Conservation (phyloP, 2,113 vertebrate genomes). For the Aix galericulata region DNA sequence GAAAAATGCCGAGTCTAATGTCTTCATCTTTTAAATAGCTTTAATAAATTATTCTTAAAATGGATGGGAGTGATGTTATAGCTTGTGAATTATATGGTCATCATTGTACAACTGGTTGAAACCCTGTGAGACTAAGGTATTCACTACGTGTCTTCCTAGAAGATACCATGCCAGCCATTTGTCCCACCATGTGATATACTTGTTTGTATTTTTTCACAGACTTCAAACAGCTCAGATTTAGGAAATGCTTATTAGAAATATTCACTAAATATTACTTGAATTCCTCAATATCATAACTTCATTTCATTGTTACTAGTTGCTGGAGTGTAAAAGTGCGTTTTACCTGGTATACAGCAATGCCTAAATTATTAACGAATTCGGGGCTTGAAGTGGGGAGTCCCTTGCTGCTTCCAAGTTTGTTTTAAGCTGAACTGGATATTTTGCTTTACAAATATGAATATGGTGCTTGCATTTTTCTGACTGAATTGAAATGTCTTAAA, state of each 20-base stretch:
- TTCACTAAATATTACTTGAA: background rate
- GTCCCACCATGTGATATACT: fast-evolving
- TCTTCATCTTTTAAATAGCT: background rate
- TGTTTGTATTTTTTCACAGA: background rate
- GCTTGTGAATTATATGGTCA: fast-evolving
- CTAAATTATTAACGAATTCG: fast-evolving
- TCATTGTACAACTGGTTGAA: background rate
- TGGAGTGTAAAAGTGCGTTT: background rate
- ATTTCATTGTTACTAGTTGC: background rate
- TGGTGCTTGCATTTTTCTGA: background rate
- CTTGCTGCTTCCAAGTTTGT: background rate
- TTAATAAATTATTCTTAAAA: background rate
- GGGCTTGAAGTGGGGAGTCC: background rate
- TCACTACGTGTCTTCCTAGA: background rate
- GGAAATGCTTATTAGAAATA: background rate
- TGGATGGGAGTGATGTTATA: background rate
- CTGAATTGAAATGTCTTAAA: background rate
- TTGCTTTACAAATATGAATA: background rate
- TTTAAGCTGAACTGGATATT: background rate
- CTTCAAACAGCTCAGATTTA: background rate
- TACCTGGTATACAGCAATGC: fast-evolving
- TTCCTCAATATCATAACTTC: background rate
- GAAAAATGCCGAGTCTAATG: background rate
- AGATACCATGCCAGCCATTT: background rate
- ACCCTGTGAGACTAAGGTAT: background rate